Evolutionary conservation across 2,888 invertebrate genomes (phyloP), one percentile per base, ranked within the genome.

Genomic region (Drosophila picticornis): DNA sequence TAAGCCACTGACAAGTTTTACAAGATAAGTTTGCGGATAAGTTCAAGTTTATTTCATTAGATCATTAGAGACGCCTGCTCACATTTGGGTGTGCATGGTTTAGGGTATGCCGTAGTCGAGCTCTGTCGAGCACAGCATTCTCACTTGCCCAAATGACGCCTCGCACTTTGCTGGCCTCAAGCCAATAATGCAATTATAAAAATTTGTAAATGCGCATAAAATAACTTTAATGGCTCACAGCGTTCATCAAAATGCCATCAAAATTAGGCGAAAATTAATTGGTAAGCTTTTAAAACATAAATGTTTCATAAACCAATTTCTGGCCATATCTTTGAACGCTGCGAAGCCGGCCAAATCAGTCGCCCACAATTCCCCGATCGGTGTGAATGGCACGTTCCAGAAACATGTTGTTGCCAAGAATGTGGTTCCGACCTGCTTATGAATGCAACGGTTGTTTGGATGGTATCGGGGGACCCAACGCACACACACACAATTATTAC

Each of bases 351-450:
- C 10, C 19, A 29, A 52, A 43, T 67, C 43, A 31, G 19, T 32
- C 48, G 32, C 32, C 43, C 19, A 13, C 70, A 38, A 64, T 70
- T 59, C 60, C 43, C 61, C 32, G 25, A 31, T 32, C 46, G 46
- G 63, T 61, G 68, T 64, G 63, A 78, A 64, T 40, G 68, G 74
- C 76, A 77, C 79, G 76, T 77, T 73, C 46, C 57, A 22, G 13
- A 52, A 67, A 36, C 53, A 43, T 52, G 36, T 48, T 62, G 48
- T 36, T 51, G 64, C 63, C 48, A 62, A 64, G 63, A 62, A 51
- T 57, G 19, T 34, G 34, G 48, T 34, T 53, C 6, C 63, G 48
- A 55, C 32, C 71, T 63, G 62, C 25, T 51, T 74, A 46, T 52
- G 38, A 63, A 69, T 63, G 59, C 76, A 63, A 40, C 34, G 31